Evolutionary conservation across 1,140 invertebrate genomes (phyloP), one percentile per base, ranked within the genome.

Genomic region (Pogonomyrmex californicus): DNA sequence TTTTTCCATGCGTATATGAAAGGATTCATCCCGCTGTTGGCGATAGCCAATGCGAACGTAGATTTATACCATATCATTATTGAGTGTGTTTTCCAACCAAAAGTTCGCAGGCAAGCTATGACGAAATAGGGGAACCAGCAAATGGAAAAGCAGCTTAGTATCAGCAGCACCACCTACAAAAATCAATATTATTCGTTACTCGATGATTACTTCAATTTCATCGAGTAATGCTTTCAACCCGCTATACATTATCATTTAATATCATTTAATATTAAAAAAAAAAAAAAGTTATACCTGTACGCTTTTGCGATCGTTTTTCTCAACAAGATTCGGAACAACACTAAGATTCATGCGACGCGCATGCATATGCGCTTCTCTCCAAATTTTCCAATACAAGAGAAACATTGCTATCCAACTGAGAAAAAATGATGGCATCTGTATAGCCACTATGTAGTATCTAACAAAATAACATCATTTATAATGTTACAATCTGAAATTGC

Each of bases 1-100:
- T 98, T 98, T 93, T 98, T 98, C 97, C 97, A 98, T 12, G 97
- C 97, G 93, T 98, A 98, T 88, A 98, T 98, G 17, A 98, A 93
- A 1, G 97, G 97, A 93, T 98, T 98, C 76, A 98, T 96, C 6
- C 97, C 97, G 1, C 97, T 98, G 94, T 98, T 98, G 49, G 96
- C 96, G 92, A 98, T 96, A 4, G 97, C 97, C 62, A 98, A 94
- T 2, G 97, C 68, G 12, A 73, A 75, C 6, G 79, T 36, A 7
- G 10, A n/a, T 49, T 47, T 83, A 12, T 73, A 62, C 14, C 38
- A 82, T n/a, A n/a, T 23, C 7, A 33, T 12, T 0, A 36, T 71
- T 7, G 23, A 47, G 1, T 23, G 10, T 17, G 54, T 36, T 47
- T 36, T 23, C 66, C 30, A 14, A 10, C 7, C 41, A 5, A 49